Evolutionary conservation across 1,140 invertebrate genomes (phyloP).

Genomic region (Thalassaphorura encarpata): DNA sequence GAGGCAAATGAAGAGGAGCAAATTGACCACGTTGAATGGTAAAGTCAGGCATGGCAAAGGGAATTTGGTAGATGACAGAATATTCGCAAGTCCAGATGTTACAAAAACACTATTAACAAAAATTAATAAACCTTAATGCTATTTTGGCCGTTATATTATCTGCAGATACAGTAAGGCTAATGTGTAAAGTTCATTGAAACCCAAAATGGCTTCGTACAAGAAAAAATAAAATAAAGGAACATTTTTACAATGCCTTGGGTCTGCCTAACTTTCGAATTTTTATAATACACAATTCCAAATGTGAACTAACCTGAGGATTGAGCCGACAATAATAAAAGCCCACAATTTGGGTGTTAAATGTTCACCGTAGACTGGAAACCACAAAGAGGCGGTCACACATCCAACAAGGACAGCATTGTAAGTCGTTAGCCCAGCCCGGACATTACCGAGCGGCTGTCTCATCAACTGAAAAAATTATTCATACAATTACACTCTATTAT

Average conservation of each 20-base stretch:
- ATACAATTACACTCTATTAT: too few relatives aligned
- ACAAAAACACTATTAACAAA: conserved; percentile 30
- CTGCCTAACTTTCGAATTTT: too few relatives aligned
- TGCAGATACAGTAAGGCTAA: too few relatives aligned
- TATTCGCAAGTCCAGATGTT: conserved; percentile 31
- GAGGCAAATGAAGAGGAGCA: conserved; percentile 35
- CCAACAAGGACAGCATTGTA: conserved; percentile 43
- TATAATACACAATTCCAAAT: not conserved
- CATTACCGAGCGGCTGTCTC: conserved; percentile 33
- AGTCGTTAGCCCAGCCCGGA: conserved; percentile 39
- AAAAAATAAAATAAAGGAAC: too few relatives aligned
- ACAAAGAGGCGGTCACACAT: conserved; percentile 36
- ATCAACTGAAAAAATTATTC: conserved; percentile 34
- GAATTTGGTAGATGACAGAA: conserved; percentile 34
- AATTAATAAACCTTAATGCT: not conserved
- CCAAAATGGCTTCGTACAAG: too few relatives aligned
- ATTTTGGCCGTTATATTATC: not conserved
- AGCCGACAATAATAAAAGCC: conserved; percentile 24
- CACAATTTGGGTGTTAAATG: conserved; percentile 13
- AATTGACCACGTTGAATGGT: conserved; percentile 37
- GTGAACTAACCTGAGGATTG: conserved; percentile 19
- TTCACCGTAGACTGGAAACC: conserved; percentile 36
- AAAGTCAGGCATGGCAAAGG: conserved; percentile 35
- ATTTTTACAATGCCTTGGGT: too few relatives aligned
- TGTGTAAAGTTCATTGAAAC: too few relatives aligned